Base-by-base conservation (phyloP, 92 coral and sea anemone species). In the Paramuricea clavata region DNA sequence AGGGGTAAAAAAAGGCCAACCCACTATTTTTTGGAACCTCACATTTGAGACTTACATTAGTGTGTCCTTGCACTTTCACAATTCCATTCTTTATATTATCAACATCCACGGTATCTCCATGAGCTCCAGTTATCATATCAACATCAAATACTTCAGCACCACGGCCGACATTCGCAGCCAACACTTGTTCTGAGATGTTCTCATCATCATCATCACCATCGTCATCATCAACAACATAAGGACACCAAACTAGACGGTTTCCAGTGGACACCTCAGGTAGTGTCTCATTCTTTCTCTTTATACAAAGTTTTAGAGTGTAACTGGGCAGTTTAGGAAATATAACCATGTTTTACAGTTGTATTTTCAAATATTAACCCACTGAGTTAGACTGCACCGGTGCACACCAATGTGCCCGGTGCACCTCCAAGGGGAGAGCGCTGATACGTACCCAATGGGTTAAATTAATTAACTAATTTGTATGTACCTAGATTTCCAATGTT, bases 211-310 rank as follows among this genome's bases (percentile, higher is more conserved):
- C 90, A 0, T 85, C 95, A 2, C 82, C 90, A 0, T 93, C 96
- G 3, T 87, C 90, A 0, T 88, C 91, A 60, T 95, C 98, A 16
- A 91, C 93, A 52, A 97, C 79, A 71, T 91, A 93, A 3, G 99
- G 98, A 78, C 95, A 93, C 99, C 99, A 97, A 21, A 93, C 80
- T 12, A 97, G 75, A 30, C 97, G 87, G 78, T 91, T 95, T 25
- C 92, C 88, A 76, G 95, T 94, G 17, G 94, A 91, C 2, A 87
- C 44, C 56, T 44, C 44, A 16, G 84, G 56, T 12, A 26, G 35
- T 79, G 12, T 31, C 1, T 87, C 69, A 25, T 62, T 85, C 12
- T 83, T 56, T 43, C 95, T 91, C 78, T 94, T 92, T 68, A 97
- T 91, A 61, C 87, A 93, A 26, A 97, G 92, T 67, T 97, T 97